These are phyloP conservation scores for Artibeus lituratus DNA, from an alignment of 2,797 vertebrate species.

Conservation along the genomic window DNA sequence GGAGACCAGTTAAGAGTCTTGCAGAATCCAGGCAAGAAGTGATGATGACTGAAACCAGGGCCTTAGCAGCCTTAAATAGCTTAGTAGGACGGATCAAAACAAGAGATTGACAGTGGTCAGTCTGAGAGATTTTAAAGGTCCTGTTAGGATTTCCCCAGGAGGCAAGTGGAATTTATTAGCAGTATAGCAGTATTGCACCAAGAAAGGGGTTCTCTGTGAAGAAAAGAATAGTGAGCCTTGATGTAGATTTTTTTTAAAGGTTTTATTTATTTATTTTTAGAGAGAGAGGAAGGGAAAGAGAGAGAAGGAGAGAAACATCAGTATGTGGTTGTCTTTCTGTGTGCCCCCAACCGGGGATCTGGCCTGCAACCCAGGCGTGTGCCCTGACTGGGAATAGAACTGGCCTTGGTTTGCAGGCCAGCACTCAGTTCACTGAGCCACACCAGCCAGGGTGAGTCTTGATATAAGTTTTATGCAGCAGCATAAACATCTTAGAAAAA, in stretches of 20 bases:
- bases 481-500: neutral
- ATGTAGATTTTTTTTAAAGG: too few species aligned
- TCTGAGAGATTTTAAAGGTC: neutral
- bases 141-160: neutral
- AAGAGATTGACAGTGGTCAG: neutral
- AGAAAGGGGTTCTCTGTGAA: neutral
- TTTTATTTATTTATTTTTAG: too few species aligned
- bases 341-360: too few species aligned
- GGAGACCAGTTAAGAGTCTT: neutral
- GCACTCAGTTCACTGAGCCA: too few species aligned
- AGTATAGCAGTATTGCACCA: neutral
- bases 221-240: neutral
- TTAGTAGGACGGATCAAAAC: neutral
- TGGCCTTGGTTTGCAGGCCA: too few species aligned
- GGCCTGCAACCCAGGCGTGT: too few species aligned
- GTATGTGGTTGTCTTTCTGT: too few species aligned
- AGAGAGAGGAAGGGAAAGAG: too few species aligned
- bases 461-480: neutral
- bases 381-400: too few species aligned
- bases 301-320: too few species aligned
- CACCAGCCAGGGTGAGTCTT: neutral
- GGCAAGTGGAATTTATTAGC: neutral
- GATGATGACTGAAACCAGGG: neutral
- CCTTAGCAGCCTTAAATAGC: neutral
- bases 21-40: neutral